Evolutionary conservation across 2,797 vertebrate genomes (phyloP).

Genomic region (Hoplostethus mediterraneus): DNA sequence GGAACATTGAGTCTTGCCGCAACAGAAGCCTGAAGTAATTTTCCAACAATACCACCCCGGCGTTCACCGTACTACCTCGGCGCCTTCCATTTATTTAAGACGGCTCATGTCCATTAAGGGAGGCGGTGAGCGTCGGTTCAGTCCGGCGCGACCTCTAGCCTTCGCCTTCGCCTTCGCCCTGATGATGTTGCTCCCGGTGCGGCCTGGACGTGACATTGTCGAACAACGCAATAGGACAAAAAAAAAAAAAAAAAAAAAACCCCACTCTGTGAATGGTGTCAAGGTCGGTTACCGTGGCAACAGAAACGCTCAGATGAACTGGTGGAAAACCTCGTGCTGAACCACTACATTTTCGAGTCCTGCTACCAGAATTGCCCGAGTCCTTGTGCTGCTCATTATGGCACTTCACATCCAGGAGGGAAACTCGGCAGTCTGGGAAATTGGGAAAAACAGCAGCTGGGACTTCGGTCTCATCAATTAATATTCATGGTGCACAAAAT

Average conservation of each 20-base stretch:
- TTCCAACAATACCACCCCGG: slow-evolving; percentile 54
- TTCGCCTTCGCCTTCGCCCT: slow-evolving; percentile 26
- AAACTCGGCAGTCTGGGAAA: slow-evolving; percentile 58
- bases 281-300: slow-evolving; percentile 47
- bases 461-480: slow-evolving; percentile 73
- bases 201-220: neutral
- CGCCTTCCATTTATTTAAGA: slow-evolving; percentile 73
- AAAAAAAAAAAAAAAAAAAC: too few species aligned
- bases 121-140: slow-evolving; percentile 52
- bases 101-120: slow-evolving; percentile 69
- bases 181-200: slow-evolving; percentile 20
- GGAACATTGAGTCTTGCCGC: slow-evolving; percentile 62
- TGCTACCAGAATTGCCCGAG: slow-evolving; percentile 5
- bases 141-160: slow-evolving; percentile 37
- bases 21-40: slow-evolving; percentile 59
- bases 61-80: slow-evolving; percentile 54
- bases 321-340: slow-evolving; percentile 15
- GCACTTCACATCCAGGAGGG: slow-evolving; percentile 53
- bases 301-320: slow-evolving; percentile 19
- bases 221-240: slow-evolving; percentile 21
- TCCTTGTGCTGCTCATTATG: slow-evolving; percentile 28
- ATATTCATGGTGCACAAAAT: slow-evolving; percentile 81
- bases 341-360: slow-evolving; percentile 1
- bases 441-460: slow-evolving; percentile 78
- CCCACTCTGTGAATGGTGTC: slow-evolving; percentile 28